Base-by-base conservation (phyloP, 2,888 invertebrate species). In the Papilio gigon region DNA sequence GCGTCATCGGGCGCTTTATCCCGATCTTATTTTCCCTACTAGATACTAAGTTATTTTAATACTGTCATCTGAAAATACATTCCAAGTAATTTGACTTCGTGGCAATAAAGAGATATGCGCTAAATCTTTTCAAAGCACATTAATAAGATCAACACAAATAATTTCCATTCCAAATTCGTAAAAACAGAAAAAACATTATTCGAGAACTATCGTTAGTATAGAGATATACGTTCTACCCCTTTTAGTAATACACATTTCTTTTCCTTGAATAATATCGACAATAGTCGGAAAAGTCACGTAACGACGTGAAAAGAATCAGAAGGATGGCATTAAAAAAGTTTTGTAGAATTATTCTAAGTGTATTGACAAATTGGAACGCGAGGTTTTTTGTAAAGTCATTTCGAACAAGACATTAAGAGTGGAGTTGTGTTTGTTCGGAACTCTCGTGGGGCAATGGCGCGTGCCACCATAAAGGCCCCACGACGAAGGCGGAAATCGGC, bases 381-480 rank as follows among this genome's bases (percentile, higher is more conserved):
- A 59, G 9, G 20, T 40, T 62, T 64, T 63, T 37, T 63, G 44
- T 27, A 56, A 66, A 74, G 72, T 71, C 72, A 72, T 74, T 72
- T 40, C 68, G 71, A 70, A 71, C 72, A 75, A 78, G 74, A 77
- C 81, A 84, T 82, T 81, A 72, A n/a, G 71, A 74, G 75, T 74
- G 77, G 76, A 76, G 74, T 77, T 76, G 76, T 82, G 84, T 83
- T 79, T 81, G 84, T 81, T 79, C 79, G 81, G 76, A 75, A 74
- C 81, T 81, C 86, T 86, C 84, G 59, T 72, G 74, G 79, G 58
- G 81, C 89, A 91, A 90, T 90, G 91, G 86, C 85, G 89, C 91
- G 89, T 89, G 87, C 83, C 83, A 78, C 89, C 88, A 89, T 90
- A 90, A 91, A 89, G 83, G 82, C 86, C 85, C 86, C 86, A 83